These are phyloP conservation scores for Diachasma alloeum DNA, from an alignment of 1,140 invertebrate genomes.

Conservation along the genomic window DNA sequence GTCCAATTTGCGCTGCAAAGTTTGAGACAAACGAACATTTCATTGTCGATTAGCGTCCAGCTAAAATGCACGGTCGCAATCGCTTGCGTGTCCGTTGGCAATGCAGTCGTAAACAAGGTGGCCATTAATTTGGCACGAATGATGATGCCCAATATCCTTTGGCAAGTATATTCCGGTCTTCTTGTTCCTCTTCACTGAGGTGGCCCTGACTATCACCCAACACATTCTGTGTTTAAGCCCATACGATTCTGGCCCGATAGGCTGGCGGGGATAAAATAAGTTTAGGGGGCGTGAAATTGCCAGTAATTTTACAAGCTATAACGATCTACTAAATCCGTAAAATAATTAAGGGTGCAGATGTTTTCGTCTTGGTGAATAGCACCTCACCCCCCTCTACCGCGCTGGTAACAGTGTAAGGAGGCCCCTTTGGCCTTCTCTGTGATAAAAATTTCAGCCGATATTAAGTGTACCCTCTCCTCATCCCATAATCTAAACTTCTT, in stretches of 20 bases:
- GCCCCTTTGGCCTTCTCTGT: slow-evolving; percentile 8
- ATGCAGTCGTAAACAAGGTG: slow-evolving; percentile 59
- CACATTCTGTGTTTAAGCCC: neutral
- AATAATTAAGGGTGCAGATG: slow-evolving; percentile 67
- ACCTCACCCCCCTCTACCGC: neutral
- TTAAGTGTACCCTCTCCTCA: neutral
- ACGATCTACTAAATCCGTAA: slow-evolving; percentile 67
- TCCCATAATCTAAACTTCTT: neutral
- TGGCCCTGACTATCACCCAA: slow-evolving; percentile 12
- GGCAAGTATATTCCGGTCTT: slow-evolving; percentile 22
- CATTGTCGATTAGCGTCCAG: slow-evolving; percentile 37
- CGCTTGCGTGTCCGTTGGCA: slow-evolving; percentile 54
- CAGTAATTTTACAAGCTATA: slow-evolving; percentile 67
- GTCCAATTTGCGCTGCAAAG: no score
- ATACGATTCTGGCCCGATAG: slow-evolving; percentile 46
- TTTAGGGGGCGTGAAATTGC: slow-evolving; percentile 65
- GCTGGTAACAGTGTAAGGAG: neutral
- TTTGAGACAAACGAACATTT: neutral
- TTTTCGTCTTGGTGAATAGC: slow-evolving; percentile 39
- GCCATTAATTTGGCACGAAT: slow-evolving; percentile 60
- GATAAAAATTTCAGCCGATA: neutral
- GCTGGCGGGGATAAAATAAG: slow-evolving; percentile 55
- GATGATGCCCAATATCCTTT: slow-evolving; percentile 59
- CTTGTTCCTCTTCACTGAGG: slow-evolving; percentile 13
- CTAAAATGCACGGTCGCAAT: slow-evolving; percentile 58